phyloP scores from a whole-genome alignment of 2,888 invertebrate genomes.

The Theodoxus fluviatilis region DNA sequence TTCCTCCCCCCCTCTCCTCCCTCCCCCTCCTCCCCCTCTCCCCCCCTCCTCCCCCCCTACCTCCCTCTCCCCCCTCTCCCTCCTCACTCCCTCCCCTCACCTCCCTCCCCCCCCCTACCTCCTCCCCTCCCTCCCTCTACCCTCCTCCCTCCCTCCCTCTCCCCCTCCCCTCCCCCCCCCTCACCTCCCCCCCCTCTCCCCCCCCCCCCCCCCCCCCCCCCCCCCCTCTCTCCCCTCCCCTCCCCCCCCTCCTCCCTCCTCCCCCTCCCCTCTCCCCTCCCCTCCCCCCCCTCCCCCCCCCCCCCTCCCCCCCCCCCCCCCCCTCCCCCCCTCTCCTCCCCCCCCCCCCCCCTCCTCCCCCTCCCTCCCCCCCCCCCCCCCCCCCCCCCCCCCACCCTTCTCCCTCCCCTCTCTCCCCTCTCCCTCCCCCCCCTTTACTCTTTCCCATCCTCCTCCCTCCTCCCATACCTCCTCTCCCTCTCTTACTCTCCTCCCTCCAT shows the following conservation, averaged over 20 bases:
- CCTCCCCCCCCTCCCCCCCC: background rate
- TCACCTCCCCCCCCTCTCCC: background rate
- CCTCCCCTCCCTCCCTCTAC: background rate
- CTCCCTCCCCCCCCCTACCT: background rate
- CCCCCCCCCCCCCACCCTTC: background rate
- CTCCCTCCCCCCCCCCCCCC: background rate
- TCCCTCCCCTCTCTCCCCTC: background rate
- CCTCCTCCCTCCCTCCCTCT: background rate
- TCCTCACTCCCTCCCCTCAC: background rate
- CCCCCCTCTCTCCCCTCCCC: background rate
- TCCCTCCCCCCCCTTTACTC: background rate
- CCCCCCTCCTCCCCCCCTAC: background rate
- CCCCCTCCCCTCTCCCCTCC: no score
- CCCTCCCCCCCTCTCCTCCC: background rate
- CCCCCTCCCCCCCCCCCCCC: background rate
- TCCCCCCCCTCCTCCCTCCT: background rate
- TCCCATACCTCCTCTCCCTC: background rate
- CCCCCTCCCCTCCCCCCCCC: background rate
- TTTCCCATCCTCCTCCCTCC: conserved; percentile 1
- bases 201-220: background rate
- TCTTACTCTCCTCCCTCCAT: conserved; percentile 13
- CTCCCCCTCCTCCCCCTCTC: no score
- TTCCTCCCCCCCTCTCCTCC: background rate
- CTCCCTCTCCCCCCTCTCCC: background rate
- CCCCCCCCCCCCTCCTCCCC: background rate